A percentile compares a stretch with the other conserved stretches of the same genome.
Conservation (phyloP, 2,113 vertebrate species). For the Glaucomys volans region DNA sequence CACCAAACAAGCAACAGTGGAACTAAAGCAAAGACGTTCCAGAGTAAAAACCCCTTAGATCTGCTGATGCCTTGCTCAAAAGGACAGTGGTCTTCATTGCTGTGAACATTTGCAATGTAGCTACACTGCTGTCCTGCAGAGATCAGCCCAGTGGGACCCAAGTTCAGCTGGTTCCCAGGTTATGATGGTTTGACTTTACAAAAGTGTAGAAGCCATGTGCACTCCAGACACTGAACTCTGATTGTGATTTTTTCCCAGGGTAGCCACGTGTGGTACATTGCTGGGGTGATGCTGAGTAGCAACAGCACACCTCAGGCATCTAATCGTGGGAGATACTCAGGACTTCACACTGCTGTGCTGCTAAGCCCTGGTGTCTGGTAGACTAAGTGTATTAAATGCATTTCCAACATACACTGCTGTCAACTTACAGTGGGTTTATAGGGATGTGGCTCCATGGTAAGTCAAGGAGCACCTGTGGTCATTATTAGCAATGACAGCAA, state of each 20-base stretch:
- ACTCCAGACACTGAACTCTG: background rate
- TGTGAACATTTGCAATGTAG: fast-evolving
- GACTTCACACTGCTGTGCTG: background rate
- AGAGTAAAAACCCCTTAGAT: too few species aligned
- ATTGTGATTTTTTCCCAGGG: background rate
- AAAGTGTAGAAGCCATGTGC: background rate
- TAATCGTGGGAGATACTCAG: background rate
- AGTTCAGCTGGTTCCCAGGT: background rate
- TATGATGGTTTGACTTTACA: background rate
- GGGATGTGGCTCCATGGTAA: background rate
- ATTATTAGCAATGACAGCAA: background rate
- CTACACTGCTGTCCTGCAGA: background rate
- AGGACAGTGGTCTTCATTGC: background rate
- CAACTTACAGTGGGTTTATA: background rate
- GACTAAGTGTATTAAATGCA: too few species aligned
- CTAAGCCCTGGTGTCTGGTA: background rate
- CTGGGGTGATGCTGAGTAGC: background rate
- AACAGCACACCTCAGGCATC: background rate
- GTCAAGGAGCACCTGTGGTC: background rate
- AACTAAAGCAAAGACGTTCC: background rate
- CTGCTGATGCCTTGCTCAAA: background rate
- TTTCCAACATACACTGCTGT: background rate
- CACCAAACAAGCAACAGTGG: background rate
- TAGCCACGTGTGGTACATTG: background rate
- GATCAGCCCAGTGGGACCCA: background rate